These are phyloP conservation scores for Cheilosia vernalis DNA, from an alignment of 2,888 invertebrate genomes.

Conservation along the genomic window DNA sequence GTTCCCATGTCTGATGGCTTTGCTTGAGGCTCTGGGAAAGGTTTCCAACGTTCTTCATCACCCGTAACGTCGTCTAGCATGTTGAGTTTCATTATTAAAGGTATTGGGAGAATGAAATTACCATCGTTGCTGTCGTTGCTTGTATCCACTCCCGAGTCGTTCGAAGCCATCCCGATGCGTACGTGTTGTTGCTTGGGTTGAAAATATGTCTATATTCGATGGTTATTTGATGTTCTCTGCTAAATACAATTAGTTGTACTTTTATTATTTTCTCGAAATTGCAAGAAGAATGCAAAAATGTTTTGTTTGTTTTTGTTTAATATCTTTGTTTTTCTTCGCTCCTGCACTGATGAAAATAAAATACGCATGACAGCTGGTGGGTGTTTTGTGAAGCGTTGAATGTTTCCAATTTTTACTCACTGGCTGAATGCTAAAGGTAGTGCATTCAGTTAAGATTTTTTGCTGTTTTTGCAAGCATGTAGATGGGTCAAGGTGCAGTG, in stretches of 20 bases:
- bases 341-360: slow-evolving; percentile 61
- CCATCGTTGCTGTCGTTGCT: slow-evolving; percentile 89
- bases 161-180: slow-evolving; percentile 77
- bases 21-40: slow-evolving; percentile 77
- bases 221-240: not conserved
- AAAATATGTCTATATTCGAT: not conserved
- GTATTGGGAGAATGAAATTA: slow-evolving; percentile 71
- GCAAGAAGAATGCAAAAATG: slow-evolving; percentile 32
- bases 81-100: slow-evolving; percentile 74
- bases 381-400: slow-evolving; percentile 43
- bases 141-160: slow-evolving; percentile 89
- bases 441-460: slow-evolving; percentile 16
- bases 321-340: slow-evolving; percentile 68
- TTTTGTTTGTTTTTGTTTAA: slow-evolving; percentile 73
- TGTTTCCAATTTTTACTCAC: slow-evolving; percentile 26
- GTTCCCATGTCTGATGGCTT: slow-evolving; percentile 59
- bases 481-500: not conserved
- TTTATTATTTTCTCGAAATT: slow-evolving; percentile 10
- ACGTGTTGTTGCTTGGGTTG: slow-evolving; percentile 22
- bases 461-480: not conserved
- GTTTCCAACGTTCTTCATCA: slow-evolving; percentile 78
- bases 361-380: slow-evolving; percentile 73
- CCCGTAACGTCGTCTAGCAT: slow-evolving; percentile 76
- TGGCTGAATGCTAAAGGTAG: slow-evolving; percentile 2
- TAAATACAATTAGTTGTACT: not conserved